Evolutionary conservation across 2,888 invertebrate species (phyloP), one percentile per base, ranked within the genome.

Genomic region (Pachycephus smyrnensis): DNA sequence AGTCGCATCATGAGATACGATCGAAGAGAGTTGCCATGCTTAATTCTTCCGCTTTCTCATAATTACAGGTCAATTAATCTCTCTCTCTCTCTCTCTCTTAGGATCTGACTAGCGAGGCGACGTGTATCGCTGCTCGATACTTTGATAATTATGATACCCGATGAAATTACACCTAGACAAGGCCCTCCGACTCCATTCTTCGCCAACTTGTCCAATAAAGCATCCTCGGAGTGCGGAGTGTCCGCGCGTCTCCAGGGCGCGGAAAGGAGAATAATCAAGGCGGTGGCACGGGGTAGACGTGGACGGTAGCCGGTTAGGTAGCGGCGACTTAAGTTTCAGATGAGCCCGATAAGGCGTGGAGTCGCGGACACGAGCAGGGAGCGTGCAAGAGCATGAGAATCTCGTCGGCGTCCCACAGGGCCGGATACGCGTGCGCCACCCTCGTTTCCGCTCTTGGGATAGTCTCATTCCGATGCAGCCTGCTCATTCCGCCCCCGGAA

Each of bases 371-470:
- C 71, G 71, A 71, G 71, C 32, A 71, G 71, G 71, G 33, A 55
- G 55, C 55, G 55, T 55, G 55, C 55, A 23, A 12, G 71, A 71
- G 71, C 32, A 71, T 55, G 55, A 55, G 55, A 55, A 55, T 55
- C 55, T 55, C 55, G 23, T 55, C 55, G 55, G 75, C 87, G 88
- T 86, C 84, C 84, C 86, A 84, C 87, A 86, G 86, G 82, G 81
- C 89, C 89, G 89, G 89, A 89, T 89, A 88, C 88, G 88, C 88
- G 89, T 89, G 86, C 86, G 86, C 87, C 86, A 84, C 85, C 88
- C 86, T 88, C 84, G 81, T 83, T 89, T 89, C 89, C 89, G 89
- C 88, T 83, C 86, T 84, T 83, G 77, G 84, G 84, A 75, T 79
- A 79, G 80, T 77, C 87, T 89, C 88, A 87, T 89, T 89, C 85